Evolutionary conservation across 2,797 vertebrate genomes (phyloP).

Genomic region (Lates japonicus): DNA sequence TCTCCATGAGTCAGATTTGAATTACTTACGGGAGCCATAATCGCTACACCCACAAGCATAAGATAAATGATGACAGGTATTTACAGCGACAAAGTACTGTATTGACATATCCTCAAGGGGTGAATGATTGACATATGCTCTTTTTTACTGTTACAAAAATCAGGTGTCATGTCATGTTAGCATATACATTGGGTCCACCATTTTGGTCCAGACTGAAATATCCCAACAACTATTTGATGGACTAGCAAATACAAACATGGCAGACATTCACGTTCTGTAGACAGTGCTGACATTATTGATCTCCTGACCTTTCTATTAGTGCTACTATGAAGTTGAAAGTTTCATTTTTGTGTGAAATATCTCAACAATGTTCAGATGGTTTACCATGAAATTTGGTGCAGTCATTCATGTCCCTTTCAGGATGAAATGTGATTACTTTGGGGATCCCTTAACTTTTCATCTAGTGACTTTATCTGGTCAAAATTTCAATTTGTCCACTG

Average conservation of each 20-base stretch:
- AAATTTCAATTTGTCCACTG: neutral
- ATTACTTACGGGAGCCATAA: constrained; percentile 28
- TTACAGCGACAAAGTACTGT: constrained; percentile 15
- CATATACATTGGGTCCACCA: neutral
- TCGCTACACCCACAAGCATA: constrained; percentile 11
- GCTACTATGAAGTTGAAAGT: neutral
- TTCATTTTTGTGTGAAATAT: neutral
- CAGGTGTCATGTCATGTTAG: neutral
- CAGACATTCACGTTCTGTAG: no score
- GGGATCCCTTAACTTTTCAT: neutral
- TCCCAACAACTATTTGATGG: neutral
- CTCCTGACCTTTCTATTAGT: neutral
- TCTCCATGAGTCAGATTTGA: constrained; percentile 24
- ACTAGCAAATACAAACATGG: neutral
- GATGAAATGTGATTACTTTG: neutral
- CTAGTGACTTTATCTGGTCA: neutral
- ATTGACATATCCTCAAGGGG: neutral
- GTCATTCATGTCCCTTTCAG: neutral
- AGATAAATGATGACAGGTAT: constrained; percentile 22
- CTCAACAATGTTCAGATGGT: neutral
- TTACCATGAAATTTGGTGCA: neutral
- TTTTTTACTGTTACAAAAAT: neutral
- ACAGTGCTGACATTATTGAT: neutral
- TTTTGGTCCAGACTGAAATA: neutral
- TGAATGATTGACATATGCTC: neutral